Evolutionary conservation across 53 echinoderm and acorn worm species (phyloP), one percentile per base, ranked within the genome.

Genomic region (Luidia sarsii): DNA sequence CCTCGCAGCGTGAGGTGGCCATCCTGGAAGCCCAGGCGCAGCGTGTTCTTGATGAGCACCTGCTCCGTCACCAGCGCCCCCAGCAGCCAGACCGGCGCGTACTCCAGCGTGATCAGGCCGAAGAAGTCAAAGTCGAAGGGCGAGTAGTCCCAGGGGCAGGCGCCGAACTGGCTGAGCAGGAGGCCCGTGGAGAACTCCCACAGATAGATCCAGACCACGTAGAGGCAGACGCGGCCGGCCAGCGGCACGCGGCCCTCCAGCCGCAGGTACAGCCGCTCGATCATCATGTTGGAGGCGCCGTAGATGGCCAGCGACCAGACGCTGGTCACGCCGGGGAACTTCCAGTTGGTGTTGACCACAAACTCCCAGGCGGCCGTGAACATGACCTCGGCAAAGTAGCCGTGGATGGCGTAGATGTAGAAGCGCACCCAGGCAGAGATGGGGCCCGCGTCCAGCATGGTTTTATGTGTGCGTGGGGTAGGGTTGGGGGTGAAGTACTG

Each of bases 351-450:
- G 70, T 93, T 96, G 66, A 96, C 97, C 28, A 93, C 93, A 89
- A 96, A 96, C 83, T 96, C 97, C 97, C 97, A 96, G 43, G 70
- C 90, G 9, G 97, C 97, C 13, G 97, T 96, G 75, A 96, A 96
- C 97, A 96, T 96, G 24, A 96, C 91, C 65, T 96, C 97, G 7
- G 93, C 89, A 54, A 90, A 93, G 80, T 94, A 96, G 66, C 97
- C 97, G 59, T 96, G 97, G 72, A 96, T 96, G 27, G 97, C 97
- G 53, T 96, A 96, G 70, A 96, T 93, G 91, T 96, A 96, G 71
- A 96, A 91, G 19, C 97, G 74, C 18, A 93, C 82, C 90, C 89
- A 96, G 15, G 83, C 49, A 3, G 97, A 93, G 34, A 93, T 30
- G 16, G 88, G 83, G 4, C 97, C 97, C 7, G 89, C 49, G 54